Conservation (phyloP, 2,888 invertebrate genomes). For the Polydrusus tereticollis region DNA sequence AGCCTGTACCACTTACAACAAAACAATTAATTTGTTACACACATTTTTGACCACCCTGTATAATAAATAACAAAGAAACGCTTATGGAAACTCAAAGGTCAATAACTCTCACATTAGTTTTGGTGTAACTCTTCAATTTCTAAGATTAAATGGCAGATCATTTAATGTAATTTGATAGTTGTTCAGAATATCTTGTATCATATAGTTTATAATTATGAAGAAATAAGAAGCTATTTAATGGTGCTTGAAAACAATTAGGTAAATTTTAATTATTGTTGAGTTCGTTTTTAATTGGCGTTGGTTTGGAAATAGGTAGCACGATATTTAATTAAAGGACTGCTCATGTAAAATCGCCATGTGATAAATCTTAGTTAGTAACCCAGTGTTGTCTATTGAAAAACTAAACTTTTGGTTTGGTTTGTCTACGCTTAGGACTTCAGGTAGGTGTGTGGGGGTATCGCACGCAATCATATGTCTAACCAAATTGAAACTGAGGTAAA, state of each 20-base stretch:
- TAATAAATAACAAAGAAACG: neutral
- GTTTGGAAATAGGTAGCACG: neutral
- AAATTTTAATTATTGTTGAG: neutral
- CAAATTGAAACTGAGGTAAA: too few species aligned
- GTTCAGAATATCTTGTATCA: neutral
- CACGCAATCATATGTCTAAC: too few species aligned
- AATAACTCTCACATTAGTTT: neutral
- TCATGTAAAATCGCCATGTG: too few species aligned
- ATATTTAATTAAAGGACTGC: too few species aligned
- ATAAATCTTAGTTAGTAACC: too few species aligned
- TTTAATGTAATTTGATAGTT: neutral
- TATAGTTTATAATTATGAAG: neutral
- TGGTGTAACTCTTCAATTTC: neutral
- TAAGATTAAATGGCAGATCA: neutral
- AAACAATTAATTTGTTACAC: too few species aligned
- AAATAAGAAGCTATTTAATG: neutral
- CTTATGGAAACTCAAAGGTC: neutral
- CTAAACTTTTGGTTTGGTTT: too few species aligned
- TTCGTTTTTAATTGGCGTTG: neutral
- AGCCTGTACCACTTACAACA: too few species aligned
- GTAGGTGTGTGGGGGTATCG: too few species aligned
- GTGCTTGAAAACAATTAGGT: neutral
- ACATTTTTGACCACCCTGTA: too few species aligned
- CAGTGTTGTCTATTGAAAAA: too few species aligned
- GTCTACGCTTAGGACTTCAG: too few species aligned